Evolutionary conservation across 2,797 vertebrate genomes (phyloP).

Genomic region (Fringilla coelebs): DNA sequence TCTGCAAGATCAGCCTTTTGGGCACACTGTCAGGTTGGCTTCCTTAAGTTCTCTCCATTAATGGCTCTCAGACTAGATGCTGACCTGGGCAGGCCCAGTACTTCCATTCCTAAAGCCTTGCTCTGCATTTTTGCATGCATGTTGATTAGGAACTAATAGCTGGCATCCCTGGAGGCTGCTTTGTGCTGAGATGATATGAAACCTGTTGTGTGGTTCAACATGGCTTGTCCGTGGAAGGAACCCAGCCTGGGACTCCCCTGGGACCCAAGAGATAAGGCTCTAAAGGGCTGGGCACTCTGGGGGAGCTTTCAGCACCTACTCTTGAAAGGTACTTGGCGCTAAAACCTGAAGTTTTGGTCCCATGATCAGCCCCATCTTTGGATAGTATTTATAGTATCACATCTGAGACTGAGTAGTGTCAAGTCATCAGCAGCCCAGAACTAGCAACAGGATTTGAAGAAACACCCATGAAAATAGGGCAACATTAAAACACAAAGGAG

Average conservation of each 20-base stretch:
- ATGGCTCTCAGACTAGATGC: neutral
- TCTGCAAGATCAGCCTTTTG: neutral
- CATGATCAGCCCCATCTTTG: neutral
- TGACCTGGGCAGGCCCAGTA: neutral
- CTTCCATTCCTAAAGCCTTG: neutral
- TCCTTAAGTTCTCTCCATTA: neutral
- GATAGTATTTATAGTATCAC: neutral
- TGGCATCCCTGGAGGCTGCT: neutral
- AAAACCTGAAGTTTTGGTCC: neutral
- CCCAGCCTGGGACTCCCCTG: neutral
- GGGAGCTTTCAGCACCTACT: neutral
- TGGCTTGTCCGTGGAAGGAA: neutral
- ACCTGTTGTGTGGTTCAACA: neutral
- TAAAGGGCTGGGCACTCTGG: neutral
- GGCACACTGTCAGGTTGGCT: neutral
- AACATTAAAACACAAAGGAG: neutral
- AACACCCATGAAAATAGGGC: neutral
- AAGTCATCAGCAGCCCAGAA: neutral
- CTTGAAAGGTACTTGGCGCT: neutral
- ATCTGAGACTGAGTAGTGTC: neutral
- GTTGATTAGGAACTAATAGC: neutral
- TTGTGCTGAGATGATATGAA: neutral
- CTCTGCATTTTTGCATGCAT: neutral
- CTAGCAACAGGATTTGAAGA: neutral
- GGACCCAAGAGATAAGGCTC: neutral